Conservation (phyloP, 2,797 vertebrate species). For the Parotocinclus haroldoi region DNA sequence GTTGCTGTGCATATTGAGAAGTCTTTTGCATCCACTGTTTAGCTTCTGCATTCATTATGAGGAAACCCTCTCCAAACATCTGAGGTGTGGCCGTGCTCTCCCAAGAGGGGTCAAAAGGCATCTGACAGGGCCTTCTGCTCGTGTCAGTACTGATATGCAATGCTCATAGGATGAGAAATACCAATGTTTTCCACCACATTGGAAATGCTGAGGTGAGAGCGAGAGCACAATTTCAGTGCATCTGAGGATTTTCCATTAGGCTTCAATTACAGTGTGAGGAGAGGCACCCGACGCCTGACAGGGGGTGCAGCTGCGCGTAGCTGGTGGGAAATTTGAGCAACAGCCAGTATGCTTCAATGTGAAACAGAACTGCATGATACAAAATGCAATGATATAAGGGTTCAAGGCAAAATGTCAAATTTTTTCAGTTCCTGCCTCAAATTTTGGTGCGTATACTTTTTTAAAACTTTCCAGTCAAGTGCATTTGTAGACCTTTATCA, state of each 20-base stretch:
- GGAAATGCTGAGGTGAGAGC: slow-evolving; percentile 34
- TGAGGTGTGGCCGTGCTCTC: neutral
- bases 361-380: no score
- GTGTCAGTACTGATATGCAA: slow-evolving; percentile 49
- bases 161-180: slow-evolving; percentile 36
- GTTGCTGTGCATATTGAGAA: neutral
- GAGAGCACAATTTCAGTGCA: slow-evolving; percentile 43
- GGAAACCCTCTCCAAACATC: neutral
- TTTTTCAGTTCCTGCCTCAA: no score
- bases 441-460: no score
- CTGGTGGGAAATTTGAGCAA: no score
- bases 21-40: neutral
- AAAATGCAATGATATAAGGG: no score
- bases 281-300: no score
- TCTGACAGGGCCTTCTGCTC: slow-evolving; percentile 45
- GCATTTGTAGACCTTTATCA: no score
- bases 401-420: no score
- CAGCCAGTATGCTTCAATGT: no score
- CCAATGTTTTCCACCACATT: slow-evolving; percentile 39
- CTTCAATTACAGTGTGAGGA: slow-evolving; percentile 27
- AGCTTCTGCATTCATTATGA: slow-evolving; percentile 1
- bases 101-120: slow-evolving; percentile 3
- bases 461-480: no score
- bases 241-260: slow-evolving; percentile 39
- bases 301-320: no score